These are phyloP conservation scores for Thamnaconus septentrionalis DNA, from an alignment of 2,113 vertebrate genomes.

Conservation along the genomic window DNA sequence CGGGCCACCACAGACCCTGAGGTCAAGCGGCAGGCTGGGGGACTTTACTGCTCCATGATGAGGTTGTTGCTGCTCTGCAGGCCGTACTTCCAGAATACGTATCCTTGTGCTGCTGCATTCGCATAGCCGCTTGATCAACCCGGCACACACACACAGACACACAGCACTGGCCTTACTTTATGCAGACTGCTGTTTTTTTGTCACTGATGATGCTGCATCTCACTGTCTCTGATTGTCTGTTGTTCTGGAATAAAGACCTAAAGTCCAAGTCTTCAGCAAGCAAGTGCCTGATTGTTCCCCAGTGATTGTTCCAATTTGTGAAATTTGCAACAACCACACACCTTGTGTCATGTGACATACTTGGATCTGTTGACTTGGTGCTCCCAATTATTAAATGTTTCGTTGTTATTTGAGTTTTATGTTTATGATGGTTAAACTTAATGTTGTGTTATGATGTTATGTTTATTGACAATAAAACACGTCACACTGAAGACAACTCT, in stretches of 20 bases:
- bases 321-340: too few species aligned
- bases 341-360: too few species aligned
- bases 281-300: too few species aligned
- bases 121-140: slow-evolving; percentile 47
- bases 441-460: too few species aligned
- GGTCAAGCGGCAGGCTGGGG: slow-evolving; percentile 69
- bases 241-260: background rate
- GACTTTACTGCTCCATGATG: slow-evolving; percentile 84
- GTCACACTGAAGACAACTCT: too few species aligned
- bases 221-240: slow-evolving; percentile 12
- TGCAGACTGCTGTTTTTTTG: background rate
- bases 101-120: slow-evolving; percentile 88
- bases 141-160: background rate
- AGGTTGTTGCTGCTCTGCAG: slow-evolving; percentile 86
- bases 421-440: too few species aligned
- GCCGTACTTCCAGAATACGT: slow-evolving; percentile 74
- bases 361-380: too few species aligned
- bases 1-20: slow-evolving; percentile 76
- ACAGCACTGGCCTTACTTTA: background rate
- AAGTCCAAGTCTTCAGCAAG: too few species aligned
- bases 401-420: too few species aligned
- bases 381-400: too few species aligned
- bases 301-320: too few species aligned
- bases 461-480: too few species aligned
- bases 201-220: slow-evolving; percentile 10